Percentiles rank a stretch among this genome's conserved stretches.
Conservation (phyloP, 2,888 invertebrate genomes). For the Drosophila planitibia region DNA sequence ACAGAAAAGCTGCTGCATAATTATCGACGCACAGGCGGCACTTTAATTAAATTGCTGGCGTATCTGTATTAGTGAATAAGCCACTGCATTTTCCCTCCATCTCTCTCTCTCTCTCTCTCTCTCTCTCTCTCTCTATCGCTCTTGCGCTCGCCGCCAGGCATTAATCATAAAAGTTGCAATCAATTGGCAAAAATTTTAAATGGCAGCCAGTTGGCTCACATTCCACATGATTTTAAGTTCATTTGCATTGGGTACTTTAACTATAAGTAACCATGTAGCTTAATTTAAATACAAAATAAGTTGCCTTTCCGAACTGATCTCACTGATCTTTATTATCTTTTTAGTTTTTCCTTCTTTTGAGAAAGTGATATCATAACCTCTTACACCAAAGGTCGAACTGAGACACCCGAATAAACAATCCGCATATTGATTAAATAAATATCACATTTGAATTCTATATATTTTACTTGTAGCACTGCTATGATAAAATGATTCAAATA, state of each 20-base stretch:
- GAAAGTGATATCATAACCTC: neutral
- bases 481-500: neutral
- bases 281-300: neutral
- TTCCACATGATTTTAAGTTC: conserved; percentile 21
- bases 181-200: conserved; percentile 69
- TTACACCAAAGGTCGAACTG: neutral
- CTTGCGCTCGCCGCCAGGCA: conserved; percentile 9
- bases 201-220: conserved; percentile 45
- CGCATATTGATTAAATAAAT: neutral
- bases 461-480: neutral
- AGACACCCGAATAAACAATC: neutral
- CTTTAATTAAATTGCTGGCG: conserved; percentile 58
- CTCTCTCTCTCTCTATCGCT: neutral
- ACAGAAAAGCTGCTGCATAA: conserved; percentile 77
- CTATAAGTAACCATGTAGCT: neutral
- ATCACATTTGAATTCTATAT: neutral
- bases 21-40: conserved; percentile 61
- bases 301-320: neutral
- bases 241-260: conserved; percentile 24
- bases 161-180: conserved; percentile 74
- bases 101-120: neutral
- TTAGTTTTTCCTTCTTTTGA: neutral
- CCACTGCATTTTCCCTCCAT: conserved; percentile 7
- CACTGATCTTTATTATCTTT: neutral
- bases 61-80: conserved; percentile 40